These are phyloP conservation scores for Sandelia bainsii DNA, from an alignment of 2,797 vertebrate species.

Conservation along the genomic window DNA sequence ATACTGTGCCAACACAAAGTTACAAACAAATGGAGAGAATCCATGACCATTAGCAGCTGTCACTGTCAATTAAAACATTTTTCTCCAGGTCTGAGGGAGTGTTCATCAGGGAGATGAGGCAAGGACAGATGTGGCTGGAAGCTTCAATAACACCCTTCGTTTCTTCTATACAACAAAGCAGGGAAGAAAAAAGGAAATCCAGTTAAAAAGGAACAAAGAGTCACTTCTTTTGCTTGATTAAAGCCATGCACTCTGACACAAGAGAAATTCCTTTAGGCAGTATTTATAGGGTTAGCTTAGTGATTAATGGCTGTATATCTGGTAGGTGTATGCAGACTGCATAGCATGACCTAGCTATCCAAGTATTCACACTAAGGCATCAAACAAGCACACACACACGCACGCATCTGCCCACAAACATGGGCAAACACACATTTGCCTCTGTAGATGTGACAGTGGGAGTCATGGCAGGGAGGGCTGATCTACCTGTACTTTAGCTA, in stretches of 20 bases:
- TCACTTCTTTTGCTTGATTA: conserved; percentile 52
- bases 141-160: conserved; percentile 48
- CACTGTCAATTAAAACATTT: conserved; percentile 52
- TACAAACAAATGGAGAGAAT: conserved; percentile 31
- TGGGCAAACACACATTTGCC: conserved; percentile 26
- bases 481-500: conserved; percentile 70
- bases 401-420: conserved; percentile 9
- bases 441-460: conserved; percentile 40
- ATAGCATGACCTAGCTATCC: conserved; percentile 43
- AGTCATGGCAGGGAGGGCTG: conserved; percentile 42
- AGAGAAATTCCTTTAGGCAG: conserved; percentile 37
- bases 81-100: conserved; percentile 34
- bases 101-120: conserved; percentile 37
- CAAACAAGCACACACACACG: conserved; percentile 26
- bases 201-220: conserved; percentile 23
- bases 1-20: background rate
- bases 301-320: conserved; percentile 66
- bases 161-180: conserved; percentile 43
- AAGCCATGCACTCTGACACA: conserved; percentile 27
- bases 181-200: conserved; percentile 1
- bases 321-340: conserved; percentile 36
- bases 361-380: conserved; percentile 26
- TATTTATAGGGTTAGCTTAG: conserved; percentile 53
- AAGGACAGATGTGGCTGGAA: conserved; percentile 41
- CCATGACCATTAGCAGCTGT: conserved; percentile 62